Evolutionary conservation across 2,113 vertebrate genomes (phyloP), one percentile per base, ranked within the genome.

Genomic region (Gadus macrocephalus): DNA sequence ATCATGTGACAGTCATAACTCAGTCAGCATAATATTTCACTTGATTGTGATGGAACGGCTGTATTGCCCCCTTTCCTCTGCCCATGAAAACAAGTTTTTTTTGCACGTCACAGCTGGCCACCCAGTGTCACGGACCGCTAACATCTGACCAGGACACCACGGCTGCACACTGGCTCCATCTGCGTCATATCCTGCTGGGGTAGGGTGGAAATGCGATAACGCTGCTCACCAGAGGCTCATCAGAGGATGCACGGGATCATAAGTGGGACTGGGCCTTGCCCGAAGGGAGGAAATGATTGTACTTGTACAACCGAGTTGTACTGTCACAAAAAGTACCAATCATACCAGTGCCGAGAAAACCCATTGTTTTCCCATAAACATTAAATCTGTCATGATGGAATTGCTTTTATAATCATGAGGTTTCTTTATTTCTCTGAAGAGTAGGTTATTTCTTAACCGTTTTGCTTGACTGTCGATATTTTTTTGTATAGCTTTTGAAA

Each of bases 161-260:
- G 70, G 64, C 15, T 62, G 67, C 76, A 83, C 64, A 35, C 81
- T 82, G 77, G 70, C 68, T 2, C 38, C 12, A 61, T 70, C 60
- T 83, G 84, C 77, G 73, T 88, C 86, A 89, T 89, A 87, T 90
- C 83, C 85, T 79, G 69, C 19, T 27, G 9, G 25, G 88, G 86
- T 27, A 7, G 25, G 88, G 86, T 88, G 87, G 89, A 85, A 84
- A 78, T 82, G 84, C 22, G 25, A 15, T 31, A 81, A 74, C 71
- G 42, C 65, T 15, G 59, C 69, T 61, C 85, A 82, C 81, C 83
- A 79, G 80, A 73, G 64, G 67, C 76, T 69, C 76, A 81, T 83
- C 76, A 72, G 71, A 87, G 87, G 79, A 88, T 74, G 77, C 8
- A 1, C 42, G 11, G 42, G 42, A 49, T 49, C 42, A 49, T 49